Evolutionary conservation across 2,797 vertebrate species (phyloP), one percentile per base, ranked within the genome.

Genomic region (Thaleichthys pacificus): DNA sequence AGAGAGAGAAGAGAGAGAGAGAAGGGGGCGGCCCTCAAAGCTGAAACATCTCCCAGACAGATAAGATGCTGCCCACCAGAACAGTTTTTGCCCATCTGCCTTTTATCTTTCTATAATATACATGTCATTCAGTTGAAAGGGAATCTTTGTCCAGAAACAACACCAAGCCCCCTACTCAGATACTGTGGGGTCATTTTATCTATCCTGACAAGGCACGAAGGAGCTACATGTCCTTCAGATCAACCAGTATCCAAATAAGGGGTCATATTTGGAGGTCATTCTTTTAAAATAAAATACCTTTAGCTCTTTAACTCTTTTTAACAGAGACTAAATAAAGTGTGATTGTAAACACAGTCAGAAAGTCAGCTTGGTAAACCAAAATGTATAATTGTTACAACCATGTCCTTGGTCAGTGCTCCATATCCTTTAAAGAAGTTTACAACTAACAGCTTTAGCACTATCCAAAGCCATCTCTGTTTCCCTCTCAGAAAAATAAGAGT

Each of bases 401-500:
- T 58, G 28, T 57, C 42, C 42, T 47, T 47, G 42, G 42, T 47
- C 3, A 14, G 11, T 47, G 42, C 11, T 12, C 42, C 42, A 47
- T 47, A 42, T n/a, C 3, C 30, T n/a, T 65, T 21, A 21, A 21
- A 21, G 14, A 35, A 22, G 15, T 38, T 57, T 32, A 56, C 24
- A 30, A 15, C 3, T 5, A 22, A 35, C 12, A 15, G 24, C 9
- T 60, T 58, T 8, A 47, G 6, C 17, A 42, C 24, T 32, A 32
- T 32, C 19, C 21, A n/a, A 26, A n/a, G 28, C n/a, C 4, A 32
- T 70, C 22, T 61, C 14, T 1, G 14, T 35, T n/a, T 69, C 28
- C n/a, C 57, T 17, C 1, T 7, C 26, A 32, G 66, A 68, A 17
- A 11, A 64, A 21, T 38, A 86, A 85, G 87, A 84, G 81, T 78